Evolutionary conservation across 2,113 vertebrate genomes (phyloP).

Genomic region (Procapra przewalskii): DNA sequence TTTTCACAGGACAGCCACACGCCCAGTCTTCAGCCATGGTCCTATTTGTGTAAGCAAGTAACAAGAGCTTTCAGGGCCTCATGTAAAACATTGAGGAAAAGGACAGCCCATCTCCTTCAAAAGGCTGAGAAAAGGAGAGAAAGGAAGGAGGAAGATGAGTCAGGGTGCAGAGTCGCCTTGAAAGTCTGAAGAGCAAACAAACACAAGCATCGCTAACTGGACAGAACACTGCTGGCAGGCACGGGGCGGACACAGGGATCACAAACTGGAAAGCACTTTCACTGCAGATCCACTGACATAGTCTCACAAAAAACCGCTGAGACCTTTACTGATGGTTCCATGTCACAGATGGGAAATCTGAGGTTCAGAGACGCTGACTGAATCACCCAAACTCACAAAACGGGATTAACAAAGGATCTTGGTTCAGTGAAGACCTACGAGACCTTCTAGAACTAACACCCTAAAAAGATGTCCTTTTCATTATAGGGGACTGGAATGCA

Average conservation of each 20-base stretch:
- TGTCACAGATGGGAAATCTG: not conserved
- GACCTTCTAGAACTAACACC: not conserved
- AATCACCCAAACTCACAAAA: not conserved
- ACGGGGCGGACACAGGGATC: not conserved
- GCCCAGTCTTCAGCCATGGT: not conserved
- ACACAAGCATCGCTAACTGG: not conserved
- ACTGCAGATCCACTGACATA: not conserved
- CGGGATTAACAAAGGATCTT: not conserved
- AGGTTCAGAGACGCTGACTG: not conserved
- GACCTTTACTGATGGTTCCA: not conserved
- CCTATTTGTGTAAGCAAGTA: not conserved
- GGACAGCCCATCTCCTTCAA: not conserved
- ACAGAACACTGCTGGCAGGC: not conserved
- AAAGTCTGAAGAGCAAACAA: not conserved
- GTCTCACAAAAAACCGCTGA: not conserved
- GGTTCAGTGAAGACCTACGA: not conserved
- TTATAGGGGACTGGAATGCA: not conserved
- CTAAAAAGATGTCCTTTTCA: not conserved
- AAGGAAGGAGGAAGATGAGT: not conserved
- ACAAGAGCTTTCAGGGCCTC: not conserved
- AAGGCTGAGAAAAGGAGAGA: not conserved
- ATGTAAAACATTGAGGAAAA: not conserved
- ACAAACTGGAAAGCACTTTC: not conserved
- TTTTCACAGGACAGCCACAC: not conserved
- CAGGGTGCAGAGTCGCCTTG: not conserved